Conservation (phyloP, 2,888 invertebrate species). For the Conops quadrifasciatus region DNA sequence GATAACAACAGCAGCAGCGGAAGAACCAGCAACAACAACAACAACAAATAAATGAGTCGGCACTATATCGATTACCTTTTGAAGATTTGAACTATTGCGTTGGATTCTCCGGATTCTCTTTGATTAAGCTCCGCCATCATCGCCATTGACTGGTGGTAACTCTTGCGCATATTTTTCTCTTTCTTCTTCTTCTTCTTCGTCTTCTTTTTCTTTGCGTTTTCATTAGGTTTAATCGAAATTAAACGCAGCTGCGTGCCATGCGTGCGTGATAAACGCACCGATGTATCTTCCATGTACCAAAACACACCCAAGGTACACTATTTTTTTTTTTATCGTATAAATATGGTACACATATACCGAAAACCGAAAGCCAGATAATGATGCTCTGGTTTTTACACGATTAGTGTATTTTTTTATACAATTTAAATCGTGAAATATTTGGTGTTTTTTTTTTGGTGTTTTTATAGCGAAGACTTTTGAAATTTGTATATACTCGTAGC, state of each 20-base stretch:
- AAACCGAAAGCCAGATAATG: too few species aligned
- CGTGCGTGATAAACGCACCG: constrained; percentile 22
- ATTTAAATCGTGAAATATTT: too few species aligned
- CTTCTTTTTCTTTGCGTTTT: not conserved
- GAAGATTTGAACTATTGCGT: constrained; percentile 8
- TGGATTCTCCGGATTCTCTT: not conserved
- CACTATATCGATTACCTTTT: constrained; percentile 29
- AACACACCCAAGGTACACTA: not conserved
- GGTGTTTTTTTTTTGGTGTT: too few species aligned
- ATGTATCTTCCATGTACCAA: not conserved
- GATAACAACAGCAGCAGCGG: not conserved
- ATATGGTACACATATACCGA: too few species aligned
- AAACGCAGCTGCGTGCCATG: constrained; percentile 33
- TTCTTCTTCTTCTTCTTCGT: not conserved
- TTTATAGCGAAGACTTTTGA: not conserved
- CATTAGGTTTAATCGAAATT: not conserved
- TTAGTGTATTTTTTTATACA: too few species aligned
- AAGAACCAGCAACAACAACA: constrained; percentile 9
- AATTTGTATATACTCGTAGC: constrained; percentile 29
- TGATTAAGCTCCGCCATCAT: constrained; percentile 4
- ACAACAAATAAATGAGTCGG: not conserved
- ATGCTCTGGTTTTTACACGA: too few species aligned
- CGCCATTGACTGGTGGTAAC: not conserved
- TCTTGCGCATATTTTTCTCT: not conserved
- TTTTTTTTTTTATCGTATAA: too few species aligned